Evolutionary conservation across 2,888 invertebrate species (phyloP).

Genomic region (Hedya salicella): DNA sequence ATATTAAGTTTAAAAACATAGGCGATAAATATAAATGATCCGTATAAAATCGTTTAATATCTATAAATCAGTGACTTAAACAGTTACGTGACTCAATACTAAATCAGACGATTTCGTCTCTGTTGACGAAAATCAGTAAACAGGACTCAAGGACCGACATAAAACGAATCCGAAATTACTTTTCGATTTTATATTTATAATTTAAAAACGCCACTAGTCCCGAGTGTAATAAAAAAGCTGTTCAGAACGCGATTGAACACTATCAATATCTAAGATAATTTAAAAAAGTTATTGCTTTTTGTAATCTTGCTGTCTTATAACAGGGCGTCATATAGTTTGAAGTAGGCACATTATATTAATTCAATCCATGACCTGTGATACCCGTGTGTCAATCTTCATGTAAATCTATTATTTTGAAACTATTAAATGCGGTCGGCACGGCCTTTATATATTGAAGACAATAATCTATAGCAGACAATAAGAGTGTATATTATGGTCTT

Average conservation of each 20-base stretch:
- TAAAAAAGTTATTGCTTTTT: neutral
- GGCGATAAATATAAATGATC: too few relatives aligned
- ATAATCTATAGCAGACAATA: too few relatives aligned
- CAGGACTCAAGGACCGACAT: constrained; percentile 6
- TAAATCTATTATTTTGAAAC: too few relatives aligned
- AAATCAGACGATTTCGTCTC: constrained; percentile 1
- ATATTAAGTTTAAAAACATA: too few relatives aligned
- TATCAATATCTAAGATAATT: neutral
- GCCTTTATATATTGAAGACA: too few relatives aligned
- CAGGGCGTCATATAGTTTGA: too few relatives aligned
- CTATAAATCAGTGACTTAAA: neutral
- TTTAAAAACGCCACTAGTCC: constrained; percentile 24
- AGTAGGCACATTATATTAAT: too few relatives aligned
- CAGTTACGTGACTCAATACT: constrained; percentile 14
- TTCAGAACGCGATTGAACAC: neutral
- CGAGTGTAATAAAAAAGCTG: constrained; percentile 11
- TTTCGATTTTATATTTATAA: constrained; percentile 35
- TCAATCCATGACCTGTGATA: too few relatives aligned
- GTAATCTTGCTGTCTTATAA: neutral
- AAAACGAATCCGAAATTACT: constrained; percentile 27
- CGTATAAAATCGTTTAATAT: neutral
- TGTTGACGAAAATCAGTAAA: constrained; percentile 21
- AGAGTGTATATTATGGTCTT: too few relatives aligned
- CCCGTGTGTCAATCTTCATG: too few relatives aligned
- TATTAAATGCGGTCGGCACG: too few relatives aligned